Percentiles rank a stretch among this genome's conserved stretches.
Conservation (phyloP, 2,797 vertebrate species). For the Crenuchus spilurus region DNA sequence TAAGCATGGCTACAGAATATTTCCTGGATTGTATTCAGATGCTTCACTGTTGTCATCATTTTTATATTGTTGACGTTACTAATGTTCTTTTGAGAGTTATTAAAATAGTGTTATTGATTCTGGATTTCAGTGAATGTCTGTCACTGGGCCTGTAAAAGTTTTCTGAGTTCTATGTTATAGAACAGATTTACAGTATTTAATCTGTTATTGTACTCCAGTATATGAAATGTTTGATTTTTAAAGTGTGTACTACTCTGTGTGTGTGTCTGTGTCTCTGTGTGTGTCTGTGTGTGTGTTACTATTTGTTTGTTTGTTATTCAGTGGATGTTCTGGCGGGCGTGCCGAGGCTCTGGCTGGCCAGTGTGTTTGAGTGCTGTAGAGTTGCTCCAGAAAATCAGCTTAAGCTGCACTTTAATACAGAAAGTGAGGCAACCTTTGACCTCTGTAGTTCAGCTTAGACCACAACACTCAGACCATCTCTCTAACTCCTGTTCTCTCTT, state of each 20-base stretch:
- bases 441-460: constrained; percentile 29
- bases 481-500: neutral
- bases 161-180: too few relatives aligned
- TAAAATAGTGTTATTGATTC: too few relatives aligned
- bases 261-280: constrained; percentile 25
- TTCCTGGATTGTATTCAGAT: too few relatives aligned
- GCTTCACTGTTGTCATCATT: too few relatives aligned
- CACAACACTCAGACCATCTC: neutral
- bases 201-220: constrained; percentile 65
- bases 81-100: too few relatives aligned
- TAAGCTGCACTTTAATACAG: constrained; percentile 52
- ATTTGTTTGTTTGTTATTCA: constrained; percentile 38
- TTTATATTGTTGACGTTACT: too few relatives aligned
- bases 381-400: constrained; percentile 45
- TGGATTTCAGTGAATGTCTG: too few relatives aligned
- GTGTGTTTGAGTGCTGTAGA: constrained; percentile 27
- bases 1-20: too few relatives aligned
- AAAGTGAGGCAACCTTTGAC: constrained; percentile 41
- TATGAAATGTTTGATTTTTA: neutral
- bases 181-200: too few relatives aligned
- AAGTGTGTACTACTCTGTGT: constrained; percentile 12
- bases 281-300: constrained; percentile 26
- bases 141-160: too few relatives aligned
- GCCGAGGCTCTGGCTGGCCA: neutral
- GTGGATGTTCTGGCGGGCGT: constrained; percentile 18